Evolutionary conservation across 2,797 vertebrate genomes (phyloP), one percentile per base, ranked within the genome.

Genomic region (Hypotaenidia philippensis): DNA sequence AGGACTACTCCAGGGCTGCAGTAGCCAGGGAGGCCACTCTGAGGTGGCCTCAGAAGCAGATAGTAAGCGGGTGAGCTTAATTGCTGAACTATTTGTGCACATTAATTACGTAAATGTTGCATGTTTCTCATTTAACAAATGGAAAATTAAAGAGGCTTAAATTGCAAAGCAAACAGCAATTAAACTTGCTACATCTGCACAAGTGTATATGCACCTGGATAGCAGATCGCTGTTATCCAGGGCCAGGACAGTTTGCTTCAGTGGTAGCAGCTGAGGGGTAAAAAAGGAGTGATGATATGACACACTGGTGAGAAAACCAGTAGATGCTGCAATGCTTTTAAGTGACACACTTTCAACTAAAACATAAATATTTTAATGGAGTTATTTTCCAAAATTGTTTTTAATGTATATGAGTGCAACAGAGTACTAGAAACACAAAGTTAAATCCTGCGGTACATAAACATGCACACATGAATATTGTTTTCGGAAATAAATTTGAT

Each of bases 91-190:
- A 29, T 95, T 70, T 93, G 49, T 72, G 72, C 47, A 93, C 93
- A 95, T 94, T 91, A 96, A 85, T 90, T 82, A 83, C 3, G 1
- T 80, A 96, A 93, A 93, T 83, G 75, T 87, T 81, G 55, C 55
- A 31, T 72, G 61, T 72, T 96, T 45, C 57, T 90, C 56, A 64
- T 84, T 95, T 95, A 95, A 94, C 36, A 41, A 87, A 94, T 59
- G 76, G 74, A 90, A 90, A 91, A 93, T 94, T 89, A 94, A 85
- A 74, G 91, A 93, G 78, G 78, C 50, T 92, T 92, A 87, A 95
- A 89, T 27, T 88, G 77, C 83, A 91, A 93, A 88, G 69, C 75
- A 96, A 95, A 96, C 86, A 90, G 93, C 71, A 94, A 95, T 96
- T 96, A 94, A 90, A 93, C 78, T 38, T 83, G 55, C 69, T 78